Percentiles rank a stretch among this genome's conserved stretches.
Evolutionary conservation across 2,888 invertebrate species (phyloP).

Genomic region (Noctua fimbriata): DNA sequence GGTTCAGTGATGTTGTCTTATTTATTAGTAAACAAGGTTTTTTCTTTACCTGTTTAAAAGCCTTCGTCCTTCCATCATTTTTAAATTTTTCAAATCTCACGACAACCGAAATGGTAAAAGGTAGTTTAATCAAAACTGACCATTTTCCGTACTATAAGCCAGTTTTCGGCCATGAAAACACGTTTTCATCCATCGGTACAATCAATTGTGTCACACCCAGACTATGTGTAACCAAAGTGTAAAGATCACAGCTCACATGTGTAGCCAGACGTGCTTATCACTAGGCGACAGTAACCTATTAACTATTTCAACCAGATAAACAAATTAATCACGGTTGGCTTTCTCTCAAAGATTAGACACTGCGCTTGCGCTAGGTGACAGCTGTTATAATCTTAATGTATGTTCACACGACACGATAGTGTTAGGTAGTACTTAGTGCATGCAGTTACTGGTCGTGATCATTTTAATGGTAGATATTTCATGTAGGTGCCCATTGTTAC

Average conservation of each 20-base stretch:
- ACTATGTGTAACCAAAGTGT: slow-evolving; percentile 3
- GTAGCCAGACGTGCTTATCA: slow-evolving; percentile 27
- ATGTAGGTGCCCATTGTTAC: background rate
- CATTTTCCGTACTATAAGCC: background rate
- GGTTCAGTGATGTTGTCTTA: background rate
- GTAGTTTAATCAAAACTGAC: background rate
- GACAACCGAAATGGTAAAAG: background rate
- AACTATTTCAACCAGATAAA: slow-evolving; percentile 23
- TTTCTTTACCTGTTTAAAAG: too few species aligned
- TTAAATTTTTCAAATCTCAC: background rate
- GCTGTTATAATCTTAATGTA: slow-evolving; percentile 3
- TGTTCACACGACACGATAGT: slow-evolving; percentile 11
- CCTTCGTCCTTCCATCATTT: too few species aligned
- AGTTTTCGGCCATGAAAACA: background rate
- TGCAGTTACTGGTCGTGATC: background rate
- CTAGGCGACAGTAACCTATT: slow-evolving; percentile 7
- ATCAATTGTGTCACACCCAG: background rate
- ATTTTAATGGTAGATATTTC: background rate
- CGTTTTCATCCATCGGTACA: background rate
- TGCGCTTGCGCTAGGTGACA: background rate
- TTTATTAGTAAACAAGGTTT: too few species aligned
- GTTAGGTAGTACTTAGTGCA: background rate
- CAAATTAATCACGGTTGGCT: slow-evolving; percentile 14
- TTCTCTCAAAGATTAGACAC: slow-evolving; percentile 20
- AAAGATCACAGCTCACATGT: slow-evolving; percentile 18